Base-by-base conservation (phyloP, 1,140 invertebrate species). In the Drosophila kanapiae region DNA sequence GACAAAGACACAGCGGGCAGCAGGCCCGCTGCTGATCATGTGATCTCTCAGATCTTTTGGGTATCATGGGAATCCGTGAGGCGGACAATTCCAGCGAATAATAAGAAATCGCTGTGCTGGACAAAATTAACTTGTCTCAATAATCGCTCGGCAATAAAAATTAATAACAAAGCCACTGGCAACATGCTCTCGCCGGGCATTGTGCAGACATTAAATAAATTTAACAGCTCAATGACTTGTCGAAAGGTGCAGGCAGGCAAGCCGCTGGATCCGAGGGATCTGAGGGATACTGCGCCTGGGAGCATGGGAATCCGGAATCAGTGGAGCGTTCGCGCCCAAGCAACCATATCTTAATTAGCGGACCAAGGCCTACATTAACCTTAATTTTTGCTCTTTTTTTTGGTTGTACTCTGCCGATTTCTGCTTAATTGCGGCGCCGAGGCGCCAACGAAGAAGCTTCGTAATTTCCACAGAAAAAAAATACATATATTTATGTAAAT, bases 191-290 rank as follows among this genome's bases (percentile, higher is more conserved):
- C 60, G 53, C 16, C 53, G 33, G 33, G 33, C 67, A 74, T 82
- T 88, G 85, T 67, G 53, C 38, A 67, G 51, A 38, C 86, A 88
- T 90, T 88, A 81, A 88, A 88, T 88, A 90, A 88, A 88, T 88
- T 88, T 90, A 88, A 88, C 84, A 88, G 74, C 85, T 88, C 78
- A 90, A 88, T 88, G 84, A 88, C 85, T 88, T 88, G 84, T 81
- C 85, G 84, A 88, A 88, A 88, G 85, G 85, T 81, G 74, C 74
- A 58, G 77, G 42, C 38, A n/a, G 33, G 29, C 37, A 18, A 29
- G 33, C 40, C 14, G 31, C n/a, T n/a, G n/a, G n/a, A n/a, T n/a
- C n/a, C n/a, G n/a, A n/a, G n/a, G n/a, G n/a, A n/a, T 23, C 23
- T 3, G 1, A 23, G 23, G 23, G 23, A 23, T 23, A 23, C 23